phyloP scores from a whole-genome alignment of 2,888 invertebrate genomes.

The Zootermopsis nevadensis region DNA sequence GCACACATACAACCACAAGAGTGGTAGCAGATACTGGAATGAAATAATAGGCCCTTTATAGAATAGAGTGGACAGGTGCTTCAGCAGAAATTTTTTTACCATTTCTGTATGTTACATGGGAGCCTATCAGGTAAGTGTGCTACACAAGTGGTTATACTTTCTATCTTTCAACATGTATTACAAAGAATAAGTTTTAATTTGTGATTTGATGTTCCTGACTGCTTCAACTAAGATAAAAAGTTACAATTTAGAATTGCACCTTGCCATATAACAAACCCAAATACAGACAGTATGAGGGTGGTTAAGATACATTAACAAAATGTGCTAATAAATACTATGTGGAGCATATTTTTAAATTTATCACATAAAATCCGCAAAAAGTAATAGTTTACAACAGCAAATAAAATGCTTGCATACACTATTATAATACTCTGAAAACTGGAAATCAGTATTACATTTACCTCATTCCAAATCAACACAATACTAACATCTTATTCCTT shows the following conservation, averaged over 20 bases:
- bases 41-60: background rate
- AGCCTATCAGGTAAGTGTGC: too few species aligned
- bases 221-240: background rate
- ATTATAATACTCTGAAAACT: constrained; percentile 8
- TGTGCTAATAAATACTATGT: constrained; percentile 2
- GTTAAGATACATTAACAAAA: constrained; percentile 5
- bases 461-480: background rate
- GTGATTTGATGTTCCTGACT: background rate
- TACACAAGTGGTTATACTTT: background rate
- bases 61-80: background rate
- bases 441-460: constrained; percentile 9
- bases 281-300: constrained; percentile 13
- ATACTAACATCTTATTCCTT: constrained; percentile 1
- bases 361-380: background rate
- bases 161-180: background rate
- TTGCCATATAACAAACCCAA: constrained; percentile 33
- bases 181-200: background rate
- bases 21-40: constrained; percentile 14
- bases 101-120: background rate
- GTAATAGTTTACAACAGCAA: background rate
- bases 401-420: constrained; percentile 20
- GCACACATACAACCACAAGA: background rate
- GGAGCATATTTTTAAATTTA: background rate
- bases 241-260: constrained; percentile 29
- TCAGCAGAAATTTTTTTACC: background rate